phyloP scores from a whole-genome alignment of 2,797 vertebrate genomes.

The Synaphobranchus kaupii region DNA sequence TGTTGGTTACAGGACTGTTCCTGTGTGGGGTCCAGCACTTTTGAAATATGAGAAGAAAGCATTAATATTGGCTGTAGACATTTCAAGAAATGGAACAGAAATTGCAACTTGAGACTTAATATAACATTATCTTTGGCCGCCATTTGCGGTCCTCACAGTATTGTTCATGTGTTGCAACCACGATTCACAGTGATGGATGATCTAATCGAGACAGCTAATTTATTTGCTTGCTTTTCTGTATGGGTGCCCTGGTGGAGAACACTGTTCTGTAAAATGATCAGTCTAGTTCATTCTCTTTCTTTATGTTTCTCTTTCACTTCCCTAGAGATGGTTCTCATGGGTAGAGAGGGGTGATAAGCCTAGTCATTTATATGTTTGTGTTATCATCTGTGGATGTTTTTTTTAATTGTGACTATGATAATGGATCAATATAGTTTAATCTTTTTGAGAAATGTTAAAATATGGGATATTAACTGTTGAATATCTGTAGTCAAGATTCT shows the following conservation, averaged over 20 bases:
- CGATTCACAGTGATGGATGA: constrained; percentile 35
- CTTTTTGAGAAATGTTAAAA: background rate
- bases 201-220: constrained; percentile 40
- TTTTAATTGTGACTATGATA: background rate
- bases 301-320: background rate
- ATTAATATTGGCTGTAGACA: constrained; percentile 34
- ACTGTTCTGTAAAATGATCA: constrained; percentile 8
- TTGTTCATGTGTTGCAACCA: constrained; percentile 32
- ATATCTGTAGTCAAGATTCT: background rate
- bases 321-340: background rate
- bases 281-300: constrained; percentile 15
- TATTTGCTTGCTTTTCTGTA: constrained; percentile 14
- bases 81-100: constrained; percentile 31
- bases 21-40: constrained; percentile 27
- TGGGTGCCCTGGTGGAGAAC: constrained; percentile 15
- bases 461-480: background rate
- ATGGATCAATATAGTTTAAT: background rate
- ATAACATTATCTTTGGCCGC: constrained; percentile 49
- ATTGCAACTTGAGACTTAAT: constrained; percentile 40
- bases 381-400: background rate
- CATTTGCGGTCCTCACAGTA: constrained; percentile 26
- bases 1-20: constrained; percentile 14
- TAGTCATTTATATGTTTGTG: background rate
- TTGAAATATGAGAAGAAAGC: constrained; percentile 32
- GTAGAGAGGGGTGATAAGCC: background rate